Conservation (phyloP, 64 coral and sea anemone genomes). For the Montipora foliosa region DNA sequence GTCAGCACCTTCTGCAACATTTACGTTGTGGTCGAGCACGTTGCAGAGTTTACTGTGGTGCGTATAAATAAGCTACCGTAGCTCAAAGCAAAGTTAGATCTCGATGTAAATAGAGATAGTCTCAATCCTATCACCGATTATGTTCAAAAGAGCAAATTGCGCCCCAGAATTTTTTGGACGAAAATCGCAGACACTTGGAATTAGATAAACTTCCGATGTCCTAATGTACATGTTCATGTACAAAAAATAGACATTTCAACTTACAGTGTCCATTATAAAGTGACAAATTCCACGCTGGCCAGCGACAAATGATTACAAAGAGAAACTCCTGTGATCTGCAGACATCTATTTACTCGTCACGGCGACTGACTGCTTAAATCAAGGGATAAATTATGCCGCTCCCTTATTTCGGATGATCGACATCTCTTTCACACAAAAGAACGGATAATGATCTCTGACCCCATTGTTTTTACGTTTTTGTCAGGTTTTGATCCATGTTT, state of each 20-base stretch:
- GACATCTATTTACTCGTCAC: background rate
- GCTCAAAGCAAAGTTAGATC: background rate
- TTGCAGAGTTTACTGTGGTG: conserved; percentile 15
- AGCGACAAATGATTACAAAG: background rate
- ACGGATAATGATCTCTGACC: conserved; percentile 1
- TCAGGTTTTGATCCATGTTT: too few species aligned
- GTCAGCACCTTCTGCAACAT: conserved; percentile 2
- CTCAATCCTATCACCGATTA: too few species aligned
- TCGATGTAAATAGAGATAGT: background rate
- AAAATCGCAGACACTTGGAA: background rate
- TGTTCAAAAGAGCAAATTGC: too few species aligned
- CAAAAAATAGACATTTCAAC: background rate
- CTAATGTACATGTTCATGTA: background rate
- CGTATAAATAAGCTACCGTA: background rate
- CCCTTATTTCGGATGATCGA: background rate
- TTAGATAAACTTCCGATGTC: background rate
- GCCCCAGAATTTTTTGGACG: too few species aligned
- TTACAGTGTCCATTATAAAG: conserved; percentile 18
- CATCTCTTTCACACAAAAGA: conserved; percentile 1
- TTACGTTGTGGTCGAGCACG: conserved; percentile 16
- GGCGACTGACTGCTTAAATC: background rate
- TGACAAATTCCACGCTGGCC: too few species aligned
- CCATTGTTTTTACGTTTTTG: background rate
- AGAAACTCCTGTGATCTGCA: background rate
- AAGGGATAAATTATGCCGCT: background rate